These are phyloP conservation scores for Mola mola DNA, from an alignment of 2,113 vertebrate genomes.

Conservation along the genomic window DNA sequence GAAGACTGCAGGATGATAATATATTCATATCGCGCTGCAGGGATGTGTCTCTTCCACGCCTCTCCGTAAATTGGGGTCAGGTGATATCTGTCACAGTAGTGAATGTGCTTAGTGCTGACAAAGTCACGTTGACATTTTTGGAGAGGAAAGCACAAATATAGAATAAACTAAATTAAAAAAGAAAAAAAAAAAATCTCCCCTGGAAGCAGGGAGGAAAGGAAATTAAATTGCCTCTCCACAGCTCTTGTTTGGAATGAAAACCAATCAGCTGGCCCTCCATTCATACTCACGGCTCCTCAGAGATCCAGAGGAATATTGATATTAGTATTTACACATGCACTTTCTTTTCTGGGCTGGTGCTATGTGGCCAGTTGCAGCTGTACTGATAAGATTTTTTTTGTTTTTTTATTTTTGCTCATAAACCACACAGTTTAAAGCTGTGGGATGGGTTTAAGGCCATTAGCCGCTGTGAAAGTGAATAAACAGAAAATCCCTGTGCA, in stretches of 20 bases:
- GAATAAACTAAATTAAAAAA: constrained; percentile 27
- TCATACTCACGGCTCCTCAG: constrained; percentile 49
- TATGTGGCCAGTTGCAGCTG: constrained; percentile 24
- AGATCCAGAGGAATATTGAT: constrained; percentile 66
- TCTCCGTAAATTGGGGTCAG: constrained; percentile 80
- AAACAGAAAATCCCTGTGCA: constrained; percentile 19
- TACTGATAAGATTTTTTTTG: constrained; percentile 44
- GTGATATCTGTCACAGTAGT: constrained; percentile 74
- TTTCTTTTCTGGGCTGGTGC: constrained; percentile 27
- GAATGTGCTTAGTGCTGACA: constrained; percentile 69
- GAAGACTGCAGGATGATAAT: constrained; percentile 57
- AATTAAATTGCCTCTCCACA: constrained; percentile 73
- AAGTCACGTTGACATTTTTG: constrained; percentile 75
- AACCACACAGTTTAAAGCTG: too few relatives aligned
- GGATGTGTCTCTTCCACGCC: constrained; percentile 55
- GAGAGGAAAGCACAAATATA: constrained; percentile 61
- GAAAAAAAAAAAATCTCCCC: constrained; percentile 17
- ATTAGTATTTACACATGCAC: constrained; percentile 61
- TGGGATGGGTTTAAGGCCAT: neutral
- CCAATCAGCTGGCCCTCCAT: constrained; percentile 64
- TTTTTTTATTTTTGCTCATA: neutral
- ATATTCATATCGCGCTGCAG: constrained; percentile 62
- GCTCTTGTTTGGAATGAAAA: constrained; percentile 64
- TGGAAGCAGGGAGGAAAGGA: constrained; percentile 50
- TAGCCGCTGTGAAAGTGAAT: constrained; percentile 20